Percentiles rank a stretch among this genome's conserved stretches.
Evolutionary conservation across 2,797 vertebrate genomes (phyloP).

Genomic region (Notolepis coatsorum): DNA sequence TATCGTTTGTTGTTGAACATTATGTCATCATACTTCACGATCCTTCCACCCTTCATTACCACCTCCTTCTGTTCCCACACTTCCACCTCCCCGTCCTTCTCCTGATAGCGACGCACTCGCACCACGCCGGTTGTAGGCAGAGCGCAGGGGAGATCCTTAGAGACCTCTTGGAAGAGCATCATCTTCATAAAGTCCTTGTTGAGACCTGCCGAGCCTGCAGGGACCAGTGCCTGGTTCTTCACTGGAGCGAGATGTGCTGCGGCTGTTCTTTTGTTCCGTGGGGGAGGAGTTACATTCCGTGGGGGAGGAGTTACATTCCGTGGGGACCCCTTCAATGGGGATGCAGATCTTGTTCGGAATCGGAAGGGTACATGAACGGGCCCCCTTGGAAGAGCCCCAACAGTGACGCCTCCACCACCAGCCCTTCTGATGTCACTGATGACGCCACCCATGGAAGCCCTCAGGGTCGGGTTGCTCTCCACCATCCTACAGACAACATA

Average conservation of each 20-base stretch:
- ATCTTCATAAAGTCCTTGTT: slow-evolving; percentile 45
- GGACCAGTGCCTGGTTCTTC: slow-evolving; percentile 17
- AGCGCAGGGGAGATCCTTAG: slow-evolving; percentile 59
- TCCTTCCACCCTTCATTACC: slow-evolving; percentile 66
- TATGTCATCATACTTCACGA: slow-evolving; percentile 69
- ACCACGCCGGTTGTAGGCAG: slow-evolving; percentile 70
- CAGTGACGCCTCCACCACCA: neutral
- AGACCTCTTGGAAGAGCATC: slow-evolving; percentile 47
- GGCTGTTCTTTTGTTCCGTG: neutral
- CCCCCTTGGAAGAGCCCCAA: neutral
- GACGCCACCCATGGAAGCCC: slow-evolving; percentile 65
- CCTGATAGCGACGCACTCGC: slow-evolving; percentile 55
- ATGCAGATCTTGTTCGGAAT: slow-evolving; percentile 32
- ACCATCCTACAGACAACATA: slow-evolving; percentile 73
- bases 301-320: neutral
- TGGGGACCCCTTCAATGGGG: neutral
- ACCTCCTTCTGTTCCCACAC: slow-evolving; percentile 73
- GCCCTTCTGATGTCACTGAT: slow-evolving; percentile 68
- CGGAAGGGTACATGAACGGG: slow-evolving; percentile 24
- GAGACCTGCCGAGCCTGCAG: neutral
- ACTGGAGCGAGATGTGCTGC: too few relatives aligned
- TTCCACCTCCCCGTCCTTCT: slow-evolving; percentile 57
- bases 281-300: slow-evolving; percentile 11
- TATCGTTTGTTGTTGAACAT: slow-evolving; percentile 56
- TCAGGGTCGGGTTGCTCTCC: slow-evolving; percentile 45